Conservation (phyloP, 1,140 invertebrate genomes). For the Drosophila carrolli region DNA sequence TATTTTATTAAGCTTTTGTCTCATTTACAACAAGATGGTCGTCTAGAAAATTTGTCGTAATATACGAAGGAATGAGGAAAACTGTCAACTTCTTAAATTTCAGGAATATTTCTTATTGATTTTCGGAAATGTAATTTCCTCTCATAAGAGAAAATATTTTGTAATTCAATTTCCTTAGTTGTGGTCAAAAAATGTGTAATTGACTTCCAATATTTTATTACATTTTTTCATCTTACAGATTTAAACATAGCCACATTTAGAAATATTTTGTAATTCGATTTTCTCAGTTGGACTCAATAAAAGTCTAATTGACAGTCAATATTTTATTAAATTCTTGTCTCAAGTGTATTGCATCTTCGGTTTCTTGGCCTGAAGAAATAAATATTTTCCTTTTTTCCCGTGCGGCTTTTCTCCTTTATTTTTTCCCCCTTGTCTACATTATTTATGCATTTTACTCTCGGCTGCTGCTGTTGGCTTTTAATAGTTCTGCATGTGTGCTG, state of each 20-base stretch:
- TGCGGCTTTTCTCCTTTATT: conserved; percentile 33
- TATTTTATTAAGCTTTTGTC: not conserved
- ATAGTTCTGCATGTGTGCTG: conserved; percentile 69
- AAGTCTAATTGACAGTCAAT: conserved; percentile 9
- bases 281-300: not conserved
- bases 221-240: too few species aligned
- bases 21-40: not conserved
- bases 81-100: not conserved
- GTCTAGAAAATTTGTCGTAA: too few species aligned
- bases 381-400: conserved; percentile 11
- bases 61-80: not conserved
- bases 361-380: conserved; percentile 1
- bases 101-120: not conserved
- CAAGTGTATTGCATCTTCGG: conserved; percentile 1
- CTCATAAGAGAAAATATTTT: conserved; percentile 1
- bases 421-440: conserved; percentile 55
- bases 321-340: not conserved
- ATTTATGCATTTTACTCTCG: conserved; percentile 79
- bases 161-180: conserved; percentile 2
- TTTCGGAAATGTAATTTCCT: not conserved
- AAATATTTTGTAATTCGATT: conserved; percentile 4
- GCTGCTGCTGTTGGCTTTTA: conserved; percentile 70
- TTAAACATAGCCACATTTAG: not conserved
- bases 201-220: not conserved
- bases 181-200: conserved; percentile 13